A percentile compares a stretch with the other conserved stretches of the same genome.
These are phyloP conservation scores for Cryptotis parvus DNA, from an alignment of 2,113 vertebrate genomes.

Conservation along the genomic window DNA sequence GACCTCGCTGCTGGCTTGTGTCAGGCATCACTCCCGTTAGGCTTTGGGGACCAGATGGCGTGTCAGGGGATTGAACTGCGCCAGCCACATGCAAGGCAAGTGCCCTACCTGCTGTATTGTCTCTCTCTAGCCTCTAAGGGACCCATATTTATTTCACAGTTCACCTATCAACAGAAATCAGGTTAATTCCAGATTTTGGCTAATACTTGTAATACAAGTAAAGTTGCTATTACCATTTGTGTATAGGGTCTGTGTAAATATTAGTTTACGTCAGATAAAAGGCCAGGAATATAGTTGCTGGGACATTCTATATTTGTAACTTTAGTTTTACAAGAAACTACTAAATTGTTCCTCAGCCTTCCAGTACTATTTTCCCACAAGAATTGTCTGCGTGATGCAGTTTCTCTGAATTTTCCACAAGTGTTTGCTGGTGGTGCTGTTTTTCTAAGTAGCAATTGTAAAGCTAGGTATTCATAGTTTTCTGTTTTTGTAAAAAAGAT, in stretches of 20 bases:
- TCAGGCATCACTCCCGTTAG: no score
- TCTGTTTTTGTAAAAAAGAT: background rate
- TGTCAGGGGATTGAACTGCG: no score
- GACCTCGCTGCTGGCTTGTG: no score
- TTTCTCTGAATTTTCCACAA: background rate
- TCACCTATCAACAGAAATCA: background rate
- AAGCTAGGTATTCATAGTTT: background rate
- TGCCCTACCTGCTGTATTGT: no score
- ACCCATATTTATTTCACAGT: background rate
- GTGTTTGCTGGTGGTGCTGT: background rate
- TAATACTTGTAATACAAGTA: background rate
- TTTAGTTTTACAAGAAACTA: background rate
- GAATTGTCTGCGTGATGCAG: background rate
- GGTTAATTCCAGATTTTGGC: background rate
- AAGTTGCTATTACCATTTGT: background rate
- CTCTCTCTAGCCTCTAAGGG: no score
- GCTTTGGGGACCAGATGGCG: no score
- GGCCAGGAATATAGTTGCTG: background rate
- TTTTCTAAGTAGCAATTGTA: slow-evolving; percentile 14
- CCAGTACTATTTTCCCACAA: background rate
- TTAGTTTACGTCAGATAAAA: background rate
- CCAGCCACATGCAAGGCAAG: no score
- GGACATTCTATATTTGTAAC: background rate
- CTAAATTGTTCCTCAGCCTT: background rate
- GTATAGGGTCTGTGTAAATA: background rate